phyloP scores from a whole-genome alignment of 1,140 invertebrate genomes.

The Heliconius hermathena region DNA sequence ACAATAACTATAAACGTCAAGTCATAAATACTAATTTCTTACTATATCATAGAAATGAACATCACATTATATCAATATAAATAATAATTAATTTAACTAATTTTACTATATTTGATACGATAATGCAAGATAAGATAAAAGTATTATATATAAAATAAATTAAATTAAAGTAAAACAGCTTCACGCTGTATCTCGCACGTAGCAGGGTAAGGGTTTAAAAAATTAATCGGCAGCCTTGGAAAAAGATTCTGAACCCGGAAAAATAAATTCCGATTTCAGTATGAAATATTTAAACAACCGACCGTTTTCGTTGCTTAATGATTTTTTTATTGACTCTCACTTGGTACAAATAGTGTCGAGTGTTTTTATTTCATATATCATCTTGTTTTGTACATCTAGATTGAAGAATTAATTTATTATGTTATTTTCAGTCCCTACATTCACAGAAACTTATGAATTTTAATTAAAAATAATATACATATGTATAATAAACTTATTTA shows the following conservation, averaged over 20 bases:
- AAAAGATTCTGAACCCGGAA: not conserved
- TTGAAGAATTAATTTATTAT: not conserved
- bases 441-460: not conserved
- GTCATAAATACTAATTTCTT: too few species aligned
- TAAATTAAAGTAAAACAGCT: too few species aligned
- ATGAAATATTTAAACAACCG: constrained; percentile 7
- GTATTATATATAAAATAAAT: too few species aligned
- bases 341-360: not conserved
- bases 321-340: constrained; percentile 5
- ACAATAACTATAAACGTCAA: too few species aligned
- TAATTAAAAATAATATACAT: not conserved
- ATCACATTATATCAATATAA: too few species aligned
- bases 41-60: too few species aligned
- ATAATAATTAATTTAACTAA: too few species aligned
- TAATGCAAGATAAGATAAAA: too few species aligned
- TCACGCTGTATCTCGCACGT: too few species aligned
- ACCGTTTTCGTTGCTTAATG: not conserved
- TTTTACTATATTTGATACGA: too few species aligned
- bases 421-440: not conserved
- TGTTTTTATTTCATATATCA: not conserved
- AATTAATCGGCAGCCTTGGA: not conserved
- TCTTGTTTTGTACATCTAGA: not conserved
- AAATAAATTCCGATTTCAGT: not conserved
- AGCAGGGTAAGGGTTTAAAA: not conserved
- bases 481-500: too few species aligned